Evolutionary conservation across 1,140 invertebrate species (phyloP), one percentile per base, ranked within the genome.

Genomic region (Orussus abietinus): DNA sequence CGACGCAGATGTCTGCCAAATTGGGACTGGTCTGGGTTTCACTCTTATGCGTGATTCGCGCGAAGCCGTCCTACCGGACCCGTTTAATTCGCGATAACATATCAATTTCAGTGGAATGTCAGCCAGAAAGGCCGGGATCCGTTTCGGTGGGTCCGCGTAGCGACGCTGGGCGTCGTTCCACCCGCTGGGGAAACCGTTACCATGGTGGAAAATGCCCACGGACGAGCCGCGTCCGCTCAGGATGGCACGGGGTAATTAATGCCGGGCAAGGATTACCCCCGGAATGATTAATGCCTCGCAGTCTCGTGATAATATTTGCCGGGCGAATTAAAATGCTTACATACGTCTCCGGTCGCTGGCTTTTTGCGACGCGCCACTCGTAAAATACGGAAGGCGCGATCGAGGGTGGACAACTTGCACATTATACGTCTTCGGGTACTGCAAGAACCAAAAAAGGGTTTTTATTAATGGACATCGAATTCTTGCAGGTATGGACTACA

Each of bases 41-140:
- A n/a, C n/a, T n/a, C n/a, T n/a, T n/a, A n/a, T n/a, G n/a, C n/a
- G n/a, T 37, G 42, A 51, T 63, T 58, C 58, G 51, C 47, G 47
- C 45, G 51, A 55, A 62, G 58, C 58, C 53, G 35, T 13, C 42
- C n/a, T 25, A 60, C 60, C 49, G 51, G 45, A 44, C 42, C 42
- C 50, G 47, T 62, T 60, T 58, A 64, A 62, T 65, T 28, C 53
- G 60, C 49, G 62, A 62, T 57, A 64, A 64, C 60, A 55, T 65
- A 66, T 66, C 62, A 66, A 66, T 68, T 64, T 66, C 60, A 53
- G 51, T 49, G 52, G 53, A 59, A 61, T 40, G 40, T 53, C 51
- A 37, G 42, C 49, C 51, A 46, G 46, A 42, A 52, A 59, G 57
- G 35, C 38, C 37, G n/a, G n/a, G n/a, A n/a, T n/a, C n/a, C n/a